A percentile compares a stretch with the other conserved stretches of the same genome.
These are phyloP conservation scores for Rhabdophis nuchalis DNA, from an alignment of 2,797 vertebrate genomes.

Conservation along the genomic window DNA sequence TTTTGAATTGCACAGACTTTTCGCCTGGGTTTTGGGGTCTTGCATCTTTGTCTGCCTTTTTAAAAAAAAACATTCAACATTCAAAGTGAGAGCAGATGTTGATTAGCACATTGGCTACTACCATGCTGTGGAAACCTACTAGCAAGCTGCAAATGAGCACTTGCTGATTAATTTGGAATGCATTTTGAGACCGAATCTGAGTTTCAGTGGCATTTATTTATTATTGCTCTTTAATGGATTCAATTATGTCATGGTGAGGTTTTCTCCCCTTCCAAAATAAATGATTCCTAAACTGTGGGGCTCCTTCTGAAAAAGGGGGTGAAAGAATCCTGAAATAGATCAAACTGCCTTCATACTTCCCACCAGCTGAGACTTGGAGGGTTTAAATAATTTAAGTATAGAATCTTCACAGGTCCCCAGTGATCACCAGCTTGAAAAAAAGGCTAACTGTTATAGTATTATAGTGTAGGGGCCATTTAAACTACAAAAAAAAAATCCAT, in stretches of 20 bases:
- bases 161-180: neutral
- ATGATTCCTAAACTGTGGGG: neutral
- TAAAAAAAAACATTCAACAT: neutral
- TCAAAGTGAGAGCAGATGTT: slow-evolving; percentile 14
- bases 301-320: neutral
- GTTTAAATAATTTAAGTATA: neutral
- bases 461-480: neutral
- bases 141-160: slow-evolving; percentile 7
- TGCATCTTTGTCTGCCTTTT: neutral
- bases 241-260: neutral
- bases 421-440: neutral
- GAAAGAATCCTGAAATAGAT: neutral
- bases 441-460: neutral
- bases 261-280: neutral
- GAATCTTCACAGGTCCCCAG: neutral
- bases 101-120: neutral
- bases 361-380: neutral
- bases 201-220: neutral
- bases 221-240: neutral
- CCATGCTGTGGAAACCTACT: neutral
- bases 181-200: neutral
- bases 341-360: neutral
- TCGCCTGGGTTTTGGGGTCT: neutral
- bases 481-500: neutral
- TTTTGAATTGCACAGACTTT: neutral